Conservation (phyloP, 2,797 vertebrate species). For the Urophycis tenuis region DNA sequence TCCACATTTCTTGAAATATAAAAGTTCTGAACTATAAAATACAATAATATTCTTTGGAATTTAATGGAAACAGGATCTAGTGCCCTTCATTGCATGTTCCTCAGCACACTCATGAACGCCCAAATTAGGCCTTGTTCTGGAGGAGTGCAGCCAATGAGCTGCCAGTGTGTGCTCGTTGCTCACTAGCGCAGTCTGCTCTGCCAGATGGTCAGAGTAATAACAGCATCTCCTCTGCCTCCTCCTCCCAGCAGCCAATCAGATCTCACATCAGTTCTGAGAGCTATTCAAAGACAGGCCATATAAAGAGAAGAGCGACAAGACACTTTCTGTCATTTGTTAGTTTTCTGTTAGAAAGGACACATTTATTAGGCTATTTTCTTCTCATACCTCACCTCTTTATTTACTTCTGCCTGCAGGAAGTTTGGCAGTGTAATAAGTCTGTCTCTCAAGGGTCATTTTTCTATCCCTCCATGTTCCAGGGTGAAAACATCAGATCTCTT, state of each 20-base stretch:
- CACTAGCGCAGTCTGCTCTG: slow-evolving; percentile 22
- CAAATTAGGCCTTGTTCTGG: background rate
- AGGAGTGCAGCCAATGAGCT: slow-evolving; percentile 15
- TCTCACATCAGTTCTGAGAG: slow-evolving; percentile 52
- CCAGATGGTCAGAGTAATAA: slow-evolving; percentile 30
- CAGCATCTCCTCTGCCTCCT: slow-evolving; percentile 16
- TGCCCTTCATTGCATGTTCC: slow-evolving; percentile 34
- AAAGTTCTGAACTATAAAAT: background rate
- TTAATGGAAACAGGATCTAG: slow-evolving; percentile 32
- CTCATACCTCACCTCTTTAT: slow-evolving; percentile 10
- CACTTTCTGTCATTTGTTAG: slow-evolving; percentile 2
- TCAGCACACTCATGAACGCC: background rate
- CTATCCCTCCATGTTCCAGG: slow-evolving; percentile 68
- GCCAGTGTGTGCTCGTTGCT: background rate
- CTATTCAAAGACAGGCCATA: slow-evolving; percentile 56
- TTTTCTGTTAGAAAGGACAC: too few species aligned
- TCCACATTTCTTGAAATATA: background rate
- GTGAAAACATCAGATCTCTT: slow-evolving; percentile 95
- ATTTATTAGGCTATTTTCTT: background rate
- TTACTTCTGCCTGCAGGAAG: slow-evolving; percentile 6
- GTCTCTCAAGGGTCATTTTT: slow-evolving; percentile 36
- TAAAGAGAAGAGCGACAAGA: slow-evolving; percentile 10
- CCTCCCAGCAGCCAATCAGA: slow-evolving; percentile 48
- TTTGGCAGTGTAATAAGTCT: background rate
- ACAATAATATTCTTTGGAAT: background rate